Conservation (phyloP, 2,113 vertebrate genomes). For the Psilopogon haemacephalus region DNA sequence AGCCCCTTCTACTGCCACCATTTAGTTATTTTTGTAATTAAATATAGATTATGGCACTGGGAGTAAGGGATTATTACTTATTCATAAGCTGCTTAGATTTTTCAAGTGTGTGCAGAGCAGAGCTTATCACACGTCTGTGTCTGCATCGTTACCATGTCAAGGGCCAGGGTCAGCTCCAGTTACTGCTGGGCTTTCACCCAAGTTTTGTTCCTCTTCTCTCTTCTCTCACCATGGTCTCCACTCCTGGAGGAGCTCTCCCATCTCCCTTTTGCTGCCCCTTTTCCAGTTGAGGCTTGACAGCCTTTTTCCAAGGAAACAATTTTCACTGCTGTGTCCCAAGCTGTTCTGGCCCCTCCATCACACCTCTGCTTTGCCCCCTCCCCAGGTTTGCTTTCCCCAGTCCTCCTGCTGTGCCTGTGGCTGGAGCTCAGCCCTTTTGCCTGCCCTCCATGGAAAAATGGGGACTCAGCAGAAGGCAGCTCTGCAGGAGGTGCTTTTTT, state of each 20-base stretch:
- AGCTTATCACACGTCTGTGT: not conserved
- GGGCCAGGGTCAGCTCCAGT: not conserved
- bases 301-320: not conserved
- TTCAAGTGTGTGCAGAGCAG: not conserved
- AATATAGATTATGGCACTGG: constrained; percentile 55
- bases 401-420: not conserved
- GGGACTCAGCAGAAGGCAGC: not conserved
- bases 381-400: not conserved
- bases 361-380: not conserved
- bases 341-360: not conserved
- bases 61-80: constrained; percentile 52
- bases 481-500: not conserved
- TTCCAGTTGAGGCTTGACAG: not conserved
- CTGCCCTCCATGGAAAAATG: not conserved
- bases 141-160: not conserved
- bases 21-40: constrained; percentile 67
- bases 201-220: not conserved
- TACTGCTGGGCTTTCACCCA: not conserved
- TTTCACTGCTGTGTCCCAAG: not conserved
- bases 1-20: not conserved
- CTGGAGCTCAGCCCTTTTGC: not conserved
- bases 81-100: constrained; percentile 51
- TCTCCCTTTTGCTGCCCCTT: not conserved
- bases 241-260: not conserved
- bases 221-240: not conserved